Evolutionary conservation across 2,113 vertebrate genomes (phyloP).

Genomic region (Nanorana parkeri): DNA sequence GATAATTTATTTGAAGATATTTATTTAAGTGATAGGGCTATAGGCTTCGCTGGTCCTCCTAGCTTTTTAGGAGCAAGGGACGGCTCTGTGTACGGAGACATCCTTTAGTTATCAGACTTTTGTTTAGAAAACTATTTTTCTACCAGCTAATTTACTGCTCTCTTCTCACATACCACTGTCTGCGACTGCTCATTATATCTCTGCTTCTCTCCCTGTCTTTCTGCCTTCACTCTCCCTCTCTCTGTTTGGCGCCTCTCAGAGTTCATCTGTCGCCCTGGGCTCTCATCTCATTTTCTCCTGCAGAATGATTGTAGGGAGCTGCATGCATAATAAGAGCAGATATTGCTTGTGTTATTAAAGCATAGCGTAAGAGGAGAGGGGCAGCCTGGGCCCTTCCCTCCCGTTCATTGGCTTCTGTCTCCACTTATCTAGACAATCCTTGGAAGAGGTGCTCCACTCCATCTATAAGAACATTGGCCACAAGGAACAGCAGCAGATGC

Average conservation of each 20-base stretch:
- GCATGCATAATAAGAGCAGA: conserved; percentile 81
- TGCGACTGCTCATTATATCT: conserved; percentile 1
- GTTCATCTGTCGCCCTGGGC: conserved; percentile 81
- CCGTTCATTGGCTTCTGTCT: neutral
- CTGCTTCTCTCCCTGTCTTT: conserved; percentile 25
- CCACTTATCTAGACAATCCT: neutral
- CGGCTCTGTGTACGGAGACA: too few relatives aligned
- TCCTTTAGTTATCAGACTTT: too few relatives aligned
- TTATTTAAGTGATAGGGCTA: too few relatives aligned
- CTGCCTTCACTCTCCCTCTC: conserved; percentile 46
- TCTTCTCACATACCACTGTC: neutral
- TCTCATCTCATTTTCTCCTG: conserved; percentile 82
- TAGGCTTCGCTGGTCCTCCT: too few relatives aligned
- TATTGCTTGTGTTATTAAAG: conserved; percentile 83
- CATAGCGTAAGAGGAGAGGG: conserved; percentile 67
- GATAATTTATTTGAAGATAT: too few relatives aligned
- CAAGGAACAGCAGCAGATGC: neutral
- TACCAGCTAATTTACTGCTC: neutral
- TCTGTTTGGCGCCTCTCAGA: conserved; percentile 77
- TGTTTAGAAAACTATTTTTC: too few relatives aligned
- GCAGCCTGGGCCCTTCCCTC: neutral
- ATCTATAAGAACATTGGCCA: neutral
- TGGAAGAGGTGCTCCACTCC: neutral
- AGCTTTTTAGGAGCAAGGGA: too few relatives aligned
- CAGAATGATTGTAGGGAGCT: conserved; percentile 73